These are phyloP conservation scores for Calycopis cecrops DNA, from an alignment of 1,140 invertebrate genomes.

Conservation along the genomic window DNA sequence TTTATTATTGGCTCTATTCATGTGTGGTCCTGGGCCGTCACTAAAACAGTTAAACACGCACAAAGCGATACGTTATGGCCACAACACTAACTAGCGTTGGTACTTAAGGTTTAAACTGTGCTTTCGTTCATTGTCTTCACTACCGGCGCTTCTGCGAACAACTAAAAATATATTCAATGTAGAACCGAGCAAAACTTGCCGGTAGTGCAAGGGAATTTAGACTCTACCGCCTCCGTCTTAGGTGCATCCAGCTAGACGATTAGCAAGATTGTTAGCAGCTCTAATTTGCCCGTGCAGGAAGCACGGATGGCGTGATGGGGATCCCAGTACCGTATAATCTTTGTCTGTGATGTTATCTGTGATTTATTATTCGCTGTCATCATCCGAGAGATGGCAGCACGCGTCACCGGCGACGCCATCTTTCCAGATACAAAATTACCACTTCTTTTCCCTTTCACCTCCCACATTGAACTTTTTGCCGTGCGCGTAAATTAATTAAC, in stretches of 20 bases:
- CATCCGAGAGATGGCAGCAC: constrained; percentile 67
- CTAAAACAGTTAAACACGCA: constrained; percentile 2
- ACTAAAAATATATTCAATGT: constrained; percentile 59
- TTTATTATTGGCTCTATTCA: background rate
- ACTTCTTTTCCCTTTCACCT: constrained; percentile 9
- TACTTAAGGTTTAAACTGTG: constrained; percentile 48
- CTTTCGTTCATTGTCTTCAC: constrained; percentile 54
- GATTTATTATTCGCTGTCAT: constrained; percentile 71
- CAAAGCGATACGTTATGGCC: constrained; percentile 19
- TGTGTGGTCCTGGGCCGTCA: background rate
- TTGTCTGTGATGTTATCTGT: constrained; percentile 68
- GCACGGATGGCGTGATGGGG: constrained; percentile 66
- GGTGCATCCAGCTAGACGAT: constrained; percentile 31
- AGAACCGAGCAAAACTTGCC: constrained; percentile 16
- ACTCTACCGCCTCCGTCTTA: constrained; percentile 32
- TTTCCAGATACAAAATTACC: background rate
- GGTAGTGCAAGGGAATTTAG: constrained; percentile 27
- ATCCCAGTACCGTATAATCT: constrained; percentile 69
- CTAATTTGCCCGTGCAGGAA: constrained; percentile 69
- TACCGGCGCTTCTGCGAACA: constrained; percentile 57
- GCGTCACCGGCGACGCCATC: constrained; percentile 55
- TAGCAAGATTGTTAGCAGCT: constrained; percentile 49
- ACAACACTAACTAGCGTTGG: constrained; percentile 34
- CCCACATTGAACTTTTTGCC: constrained; percentile 1
- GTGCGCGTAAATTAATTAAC: background rate